Conservation (phyloP, 2,113 vertebrate species). For the Rhombomys opimus region DNA sequence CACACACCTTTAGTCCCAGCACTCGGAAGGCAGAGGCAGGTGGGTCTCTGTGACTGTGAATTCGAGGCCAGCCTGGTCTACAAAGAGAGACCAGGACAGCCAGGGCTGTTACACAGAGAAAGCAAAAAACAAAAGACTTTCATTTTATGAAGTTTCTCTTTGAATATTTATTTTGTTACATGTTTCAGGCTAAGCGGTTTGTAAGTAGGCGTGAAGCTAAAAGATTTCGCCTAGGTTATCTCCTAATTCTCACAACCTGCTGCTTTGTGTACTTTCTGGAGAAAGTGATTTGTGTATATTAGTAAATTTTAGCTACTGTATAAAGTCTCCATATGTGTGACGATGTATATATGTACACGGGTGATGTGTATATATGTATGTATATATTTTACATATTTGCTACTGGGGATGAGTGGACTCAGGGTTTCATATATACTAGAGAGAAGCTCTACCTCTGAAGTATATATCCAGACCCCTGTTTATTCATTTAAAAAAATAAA, state of each 20-base stretch:
- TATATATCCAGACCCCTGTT: background rate
- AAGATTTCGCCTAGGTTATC: background rate
- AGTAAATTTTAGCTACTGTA: constrained; percentile 48
- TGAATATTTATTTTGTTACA: background rate
- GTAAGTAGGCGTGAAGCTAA: background rate
- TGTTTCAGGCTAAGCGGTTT: constrained; percentile 54
- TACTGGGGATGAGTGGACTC: background rate
- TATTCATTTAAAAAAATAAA: constrained; percentile 53
- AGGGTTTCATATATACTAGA: background rate
- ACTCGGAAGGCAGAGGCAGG: too few relatives aligned
- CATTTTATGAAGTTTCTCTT: background rate
- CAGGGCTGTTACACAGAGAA: too few relatives aligned
- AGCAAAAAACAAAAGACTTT: background rate
- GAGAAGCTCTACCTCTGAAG: background rate
- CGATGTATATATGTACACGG: too few relatives aligned
- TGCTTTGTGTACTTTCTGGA: constrained; percentile 28
- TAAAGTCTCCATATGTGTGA: background rate
- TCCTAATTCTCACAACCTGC: constrained; percentile 33
- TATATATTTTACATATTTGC: background rate
- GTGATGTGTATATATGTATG: too few relatives aligned
- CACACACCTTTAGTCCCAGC: too few relatives aligned
- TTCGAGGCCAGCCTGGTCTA: too few relatives aligned
- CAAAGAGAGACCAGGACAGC: too few relatives aligned
- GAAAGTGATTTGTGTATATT: constrained; percentile 44
- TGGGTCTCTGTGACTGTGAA: too few relatives aligned